Evolutionary conservation across 1,140 invertebrate species (phyloP).

Genomic region (Drosophila micromelanica): DNA sequence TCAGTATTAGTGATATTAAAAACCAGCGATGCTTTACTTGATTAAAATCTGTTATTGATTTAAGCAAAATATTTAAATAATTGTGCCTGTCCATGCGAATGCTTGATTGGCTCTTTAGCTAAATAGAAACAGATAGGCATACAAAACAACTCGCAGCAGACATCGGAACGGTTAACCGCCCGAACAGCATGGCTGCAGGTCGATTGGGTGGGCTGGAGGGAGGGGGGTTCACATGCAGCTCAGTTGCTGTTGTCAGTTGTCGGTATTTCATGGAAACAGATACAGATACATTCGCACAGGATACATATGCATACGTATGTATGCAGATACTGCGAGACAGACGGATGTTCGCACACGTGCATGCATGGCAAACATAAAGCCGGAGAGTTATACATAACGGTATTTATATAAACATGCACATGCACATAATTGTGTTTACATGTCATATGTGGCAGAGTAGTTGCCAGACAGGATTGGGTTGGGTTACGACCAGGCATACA

Average conservation of each 20-base stretch:
- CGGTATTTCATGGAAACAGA: slow-evolving; percentile 54
- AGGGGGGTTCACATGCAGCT: slow-evolving; percentile 14
- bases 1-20: too few relatives aligned
- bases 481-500: slow-evolving; percentile 15
- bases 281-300: slow-evolving; percentile 17
- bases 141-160: slow-evolving; percentile 17
- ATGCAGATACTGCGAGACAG: slow-evolving; percentile 17
- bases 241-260: slow-evolving; percentile 31
- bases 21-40: too few relatives aligned
- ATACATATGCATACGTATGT: not conserved
- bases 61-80: slow-evolving; percentile 17
- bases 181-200: slow-evolving; percentile 42
- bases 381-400: slow-evolving; percentile 51
- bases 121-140: not conserved
- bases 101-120: slow-evolving; percentile 22
- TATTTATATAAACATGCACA: slow-evolving; percentile 20
- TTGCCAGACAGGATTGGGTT: slow-evolving; percentile 65
- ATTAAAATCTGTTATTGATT: slow-evolving; percentile 5
- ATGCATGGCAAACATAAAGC: slow-evolving; percentile 66
- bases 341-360: slow-evolving; percentile 68
- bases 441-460: slow-evolving; percentile 45
- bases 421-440: not conserved
- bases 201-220: slow-evolving; percentile 2
- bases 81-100: slow-evolving; percentile 14
- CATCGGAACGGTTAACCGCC: slow-evolving; percentile 42